phyloP scores from a whole-genome alignment of 1,140 invertebrate species.

The Listronotus oregonensis region DNA sequence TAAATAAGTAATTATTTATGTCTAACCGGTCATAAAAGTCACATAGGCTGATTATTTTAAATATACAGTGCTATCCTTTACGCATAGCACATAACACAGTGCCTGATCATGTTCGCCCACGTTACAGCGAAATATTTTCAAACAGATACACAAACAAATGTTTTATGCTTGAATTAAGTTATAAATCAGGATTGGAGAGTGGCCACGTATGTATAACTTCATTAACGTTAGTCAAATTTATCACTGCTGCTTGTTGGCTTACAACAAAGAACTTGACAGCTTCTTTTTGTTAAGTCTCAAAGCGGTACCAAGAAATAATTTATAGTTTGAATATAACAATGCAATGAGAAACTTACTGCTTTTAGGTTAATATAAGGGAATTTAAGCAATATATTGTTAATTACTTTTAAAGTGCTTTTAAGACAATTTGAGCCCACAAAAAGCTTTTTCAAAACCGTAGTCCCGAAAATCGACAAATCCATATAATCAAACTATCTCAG shows the following conservation, averaged over 20 bases:
- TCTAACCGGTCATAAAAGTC: background rate
- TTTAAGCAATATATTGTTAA: background rate
- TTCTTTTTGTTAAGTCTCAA: conserved; percentile 23
- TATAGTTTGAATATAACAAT: conserved; percentile 13
- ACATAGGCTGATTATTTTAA: no score
- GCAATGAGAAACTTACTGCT: no score
- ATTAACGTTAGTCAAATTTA: conserved; percentile 56
- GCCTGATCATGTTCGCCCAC: background rate
- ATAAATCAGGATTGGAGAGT: conserved; percentile 56
- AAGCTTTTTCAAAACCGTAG: no score
- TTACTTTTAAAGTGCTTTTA: no score
- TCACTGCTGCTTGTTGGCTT: conserved; percentile 48
- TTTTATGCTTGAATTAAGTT: conserved; percentile 24
- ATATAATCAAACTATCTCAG: no score
- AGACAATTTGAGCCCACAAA: no score
- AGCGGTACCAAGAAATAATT: conserved; percentile 26
- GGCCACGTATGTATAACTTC: conserved; percentile 53
- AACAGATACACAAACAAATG: conserved; percentile 13
- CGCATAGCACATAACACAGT: background rate
- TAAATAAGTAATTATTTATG: background rate
- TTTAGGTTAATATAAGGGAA: background rate
- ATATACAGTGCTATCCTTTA: background rate
- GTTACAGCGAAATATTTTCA: conserved; percentile 3
- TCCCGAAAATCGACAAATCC: no score
- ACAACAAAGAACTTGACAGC: conserved; percentile 49